phyloP scores from a whole-genome alignment of 2,797 vertebrate genomes.

The Hydrophis major region DNA sequence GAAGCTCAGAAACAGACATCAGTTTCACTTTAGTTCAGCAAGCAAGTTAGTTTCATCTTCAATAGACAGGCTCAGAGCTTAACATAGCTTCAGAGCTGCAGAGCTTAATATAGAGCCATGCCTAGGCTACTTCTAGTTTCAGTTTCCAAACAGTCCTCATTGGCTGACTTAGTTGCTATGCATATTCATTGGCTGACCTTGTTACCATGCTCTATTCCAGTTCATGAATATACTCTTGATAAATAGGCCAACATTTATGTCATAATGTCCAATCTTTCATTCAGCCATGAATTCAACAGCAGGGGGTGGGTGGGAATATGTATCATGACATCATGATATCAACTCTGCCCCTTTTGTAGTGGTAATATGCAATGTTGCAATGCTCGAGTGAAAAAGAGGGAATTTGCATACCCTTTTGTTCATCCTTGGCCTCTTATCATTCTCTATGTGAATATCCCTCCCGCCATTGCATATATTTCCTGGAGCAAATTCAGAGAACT shows the following conservation, averaged over 20 bases:
- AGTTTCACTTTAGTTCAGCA: too few relatives aligned
- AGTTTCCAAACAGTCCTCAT: too few relatives aligned
- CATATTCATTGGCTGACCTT: too few relatives aligned
- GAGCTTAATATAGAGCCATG: too few relatives aligned
- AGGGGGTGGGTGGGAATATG: background rate
- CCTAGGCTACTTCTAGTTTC: too few relatives aligned
- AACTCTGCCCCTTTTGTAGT: background rate
- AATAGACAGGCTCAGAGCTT: too few relatives aligned
- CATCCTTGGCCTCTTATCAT: background rate
- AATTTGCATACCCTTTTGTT: background rate
- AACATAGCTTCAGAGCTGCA: too few relatives aligned
- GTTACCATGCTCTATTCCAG: too few relatives aligned
- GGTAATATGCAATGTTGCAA: background rate
- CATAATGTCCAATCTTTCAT: background rate
- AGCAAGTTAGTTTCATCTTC: too few relatives aligned
- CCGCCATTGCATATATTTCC: background rate
- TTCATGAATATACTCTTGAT: too few relatives aligned
- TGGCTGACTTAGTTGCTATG: too few relatives aligned
- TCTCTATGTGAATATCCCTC: background rate
- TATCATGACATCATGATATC: background rate
- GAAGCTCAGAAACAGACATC: too few relatives aligned
- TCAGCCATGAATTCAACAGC: background rate
- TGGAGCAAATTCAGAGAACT: background rate
- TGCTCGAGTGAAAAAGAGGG: background rate
- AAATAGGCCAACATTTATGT: background rate